Base-by-base conservation (phyloP, 2,797 vertebrate genomes). In the Enteromius treurensis region DNA sequence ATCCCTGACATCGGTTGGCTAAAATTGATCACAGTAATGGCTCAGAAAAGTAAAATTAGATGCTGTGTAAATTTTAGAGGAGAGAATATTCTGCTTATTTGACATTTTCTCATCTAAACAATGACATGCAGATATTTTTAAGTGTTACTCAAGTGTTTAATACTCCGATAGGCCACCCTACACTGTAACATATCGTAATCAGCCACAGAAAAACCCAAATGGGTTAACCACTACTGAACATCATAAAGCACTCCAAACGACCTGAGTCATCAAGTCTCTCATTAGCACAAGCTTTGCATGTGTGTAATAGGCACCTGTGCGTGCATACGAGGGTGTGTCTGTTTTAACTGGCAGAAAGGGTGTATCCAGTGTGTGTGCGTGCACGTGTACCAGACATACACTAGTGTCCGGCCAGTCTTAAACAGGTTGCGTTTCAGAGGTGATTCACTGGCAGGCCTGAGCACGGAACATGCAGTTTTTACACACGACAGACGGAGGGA, bases 271-370 rank as follows among this genome's bases (percentile, higher is more conserved):
- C 58, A 68, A 68, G 62, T 58, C 81, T 83, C 37, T 77, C 65
- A 77, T 83, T 69, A 83, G 51, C 64, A 68, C 62, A 68, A 58
- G 37, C 40, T 78, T 78, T 78, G 67, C 53, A 83, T 78, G 75
- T 51, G 34, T 58, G 34, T 77, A 82, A 82, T 58, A 60, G 21
- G 47, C 85, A 83, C 60, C 60, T 26, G 47, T 15, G 13, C 37
- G 37, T 23, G 65, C 10, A 37, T 51, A 40, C 53, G n/a, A 82
- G 69, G 79, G 84, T 78, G 79, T 85, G 74, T 58, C 74, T 5
- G 29, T 17, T 40, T 79, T 62, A 71, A 68, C 68, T 79, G 67
- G 58, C 58, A 65, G 69, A 73, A 65, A 68, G 69, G 84, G 80
- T 78, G 80, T 58, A 40, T 78, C 73, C 26, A 37, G 78, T 69